Conservation (phyloP, 2,797 vertebrate genomes). For the Adrianichthys oophorus region DNA sequence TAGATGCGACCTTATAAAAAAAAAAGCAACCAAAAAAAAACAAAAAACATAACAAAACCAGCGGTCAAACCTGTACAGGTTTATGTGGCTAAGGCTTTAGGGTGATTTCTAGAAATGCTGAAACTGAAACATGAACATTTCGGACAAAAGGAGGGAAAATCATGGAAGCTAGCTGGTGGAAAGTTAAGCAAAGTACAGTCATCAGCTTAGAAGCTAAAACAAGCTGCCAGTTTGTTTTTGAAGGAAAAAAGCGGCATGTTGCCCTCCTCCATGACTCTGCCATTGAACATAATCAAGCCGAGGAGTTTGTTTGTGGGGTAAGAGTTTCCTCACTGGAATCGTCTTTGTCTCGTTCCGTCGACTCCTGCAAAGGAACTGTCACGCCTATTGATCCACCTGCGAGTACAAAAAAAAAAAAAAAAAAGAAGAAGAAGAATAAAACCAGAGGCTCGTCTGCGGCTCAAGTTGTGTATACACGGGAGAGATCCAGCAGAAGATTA, state of each 20-base stretch:
- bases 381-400: slow-evolving; percentile 57
- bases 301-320: slow-evolving; percentile 38
- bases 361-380: slow-evolving; percentile 46
- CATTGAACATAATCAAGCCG: slow-evolving; percentile 24
- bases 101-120: too few relatives aligned
- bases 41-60: too few relatives aligned
- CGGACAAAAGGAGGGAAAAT: slow-evolving; percentile 10
- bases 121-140: too few relatives aligned
- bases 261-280: slow-evolving; percentile 50
- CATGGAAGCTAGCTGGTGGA: too few relatives aligned
- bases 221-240: slow-evolving; percentile 40
- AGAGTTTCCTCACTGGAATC: slow-evolving; percentile 41
- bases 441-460: slow-evolving; percentile 55
- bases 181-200: neutral
- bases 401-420: slow-evolving; percentile 24
- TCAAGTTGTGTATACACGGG: slow-evolving; percentile 56
- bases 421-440: too few relatives aligned
- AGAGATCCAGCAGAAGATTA: slow-evolving; percentile 43
- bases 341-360: slow-evolving; percentile 38
- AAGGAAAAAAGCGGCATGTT: slow-evolving; percentile 47
- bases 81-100: too few relatives aligned
- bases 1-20: too few relatives aligned
- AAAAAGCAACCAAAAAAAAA: too few relatives aligned
- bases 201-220: slow-evolving; percentile 10
- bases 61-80: too few relatives aligned